These are phyloP conservation scores for Bombyx huttoni DNA, from an alignment of 2,888 invertebrate species.

Conservation along the genomic window DNA sequence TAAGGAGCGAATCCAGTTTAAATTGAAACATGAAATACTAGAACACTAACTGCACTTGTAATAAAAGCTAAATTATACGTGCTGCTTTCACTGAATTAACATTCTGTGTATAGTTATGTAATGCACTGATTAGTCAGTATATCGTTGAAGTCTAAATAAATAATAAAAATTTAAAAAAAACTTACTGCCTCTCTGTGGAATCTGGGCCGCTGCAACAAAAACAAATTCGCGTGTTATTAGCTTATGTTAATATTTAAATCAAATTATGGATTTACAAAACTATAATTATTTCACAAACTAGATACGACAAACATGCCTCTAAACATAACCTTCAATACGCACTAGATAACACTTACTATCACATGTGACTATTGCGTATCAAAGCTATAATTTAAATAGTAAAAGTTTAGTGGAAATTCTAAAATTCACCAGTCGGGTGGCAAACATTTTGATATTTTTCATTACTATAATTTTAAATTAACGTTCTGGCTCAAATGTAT, in stretches of 20 bases:
- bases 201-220: constrained; percentile 88
- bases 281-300: constrained; percentile 21
- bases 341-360: constrained; percentile 9
- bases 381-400: constrained; percentile 7
- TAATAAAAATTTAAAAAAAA: constrained; percentile 31
- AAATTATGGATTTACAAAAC: neutral
- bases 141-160: neutral
- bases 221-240: constrained; percentile 19
- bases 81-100: too few relatives aligned
- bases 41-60: too few relatives aligned
- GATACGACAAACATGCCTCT: constrained; percentile 63
- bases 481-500: constrained; percentile 19
- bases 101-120: too few relatives aligned
- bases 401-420: constrained; percentile 1
- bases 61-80: too few relatives aligned
- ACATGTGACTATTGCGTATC: constrained; percentile 5
- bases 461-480: constrained; percentile 4
- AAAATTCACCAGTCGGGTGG: constrained; percentile 3
- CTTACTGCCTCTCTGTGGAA: constrained; percentile 92
- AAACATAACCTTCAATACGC: constrained; percentile 42
- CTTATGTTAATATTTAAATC: neutral
- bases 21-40: too few relatives aligned
- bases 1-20: too few relatives aligned
- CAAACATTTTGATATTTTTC: neutral
- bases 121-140: too few relatives aligned